Base-by-base conservation (phyloP, 2,113 vertebrate species). In the Hippocampus abdominalis region DNA sequence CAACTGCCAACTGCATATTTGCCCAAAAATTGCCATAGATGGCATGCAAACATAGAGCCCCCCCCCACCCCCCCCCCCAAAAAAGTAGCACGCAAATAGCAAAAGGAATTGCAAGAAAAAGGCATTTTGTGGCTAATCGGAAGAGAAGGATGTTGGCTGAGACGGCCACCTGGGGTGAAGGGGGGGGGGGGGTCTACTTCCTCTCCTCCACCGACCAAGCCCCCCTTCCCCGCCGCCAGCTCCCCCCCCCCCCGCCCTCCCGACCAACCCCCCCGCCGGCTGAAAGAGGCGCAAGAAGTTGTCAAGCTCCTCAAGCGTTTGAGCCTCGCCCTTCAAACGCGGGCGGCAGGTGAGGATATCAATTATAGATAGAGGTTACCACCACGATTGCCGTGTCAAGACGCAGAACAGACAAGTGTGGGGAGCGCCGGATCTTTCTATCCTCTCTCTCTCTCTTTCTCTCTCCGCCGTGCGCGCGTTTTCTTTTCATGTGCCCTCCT, bases 361-460 rank as follows among this genome's bases (percentile, higher is more conserved):
- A 99, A 99, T 98, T 98, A 98, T 99, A 98, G 97, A 98, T 98
- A 98, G 96, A 92, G 96, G 93, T 95, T 94, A 95, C 94, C 94
- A 93, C 92, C 93, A 93, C 94, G 84, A 92, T 94, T 85, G 93
- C 88, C 88, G 94, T 97, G 96, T 98, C 96, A 97, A 84, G 94
- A 93, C 91, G 80, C 88, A 91, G 91, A 94, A 94, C 90, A 96
- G 96, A 99, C 96, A 98, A 92, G 94, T 93, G 93, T 95, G 94
- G 86, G 95, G 94, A 96, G 94, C 94, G 91, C 93, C 92, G 93
- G 94, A 96, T 98, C 95, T 94, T 96, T 96, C 95, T 95, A 98
- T 98, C 96, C 96, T 92, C 90, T 93, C 77, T 12, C 42, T 11
- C 42, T 12, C 42, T 93, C 77, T 12, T 12, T 11, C 42, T 12